Evolutionary conservation across 2,888 invertebrate genomes (phyloP).

Genomic region (Eulithis testata): DNA sequence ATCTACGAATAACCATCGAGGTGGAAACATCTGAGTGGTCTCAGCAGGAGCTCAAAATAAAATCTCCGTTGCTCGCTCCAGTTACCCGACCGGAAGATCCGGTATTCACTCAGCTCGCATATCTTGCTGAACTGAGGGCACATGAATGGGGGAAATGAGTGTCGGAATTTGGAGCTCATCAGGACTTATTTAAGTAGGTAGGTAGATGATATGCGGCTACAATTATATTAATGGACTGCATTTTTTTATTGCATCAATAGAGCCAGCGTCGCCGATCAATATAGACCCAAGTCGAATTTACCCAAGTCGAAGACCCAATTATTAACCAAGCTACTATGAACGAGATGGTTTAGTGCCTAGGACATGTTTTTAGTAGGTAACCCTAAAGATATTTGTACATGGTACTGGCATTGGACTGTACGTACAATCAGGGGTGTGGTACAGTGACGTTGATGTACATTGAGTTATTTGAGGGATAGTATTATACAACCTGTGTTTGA

Average conservation of each 20-base stretch:
- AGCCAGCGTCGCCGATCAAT: too few relatives aligned
- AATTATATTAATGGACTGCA: too few relatives aligned
- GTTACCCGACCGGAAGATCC: constrained; percentile 60
- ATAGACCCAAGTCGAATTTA: too few relatives aligned
- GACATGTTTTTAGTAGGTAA: too few relatives aligned
- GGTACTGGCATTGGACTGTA: neutral
- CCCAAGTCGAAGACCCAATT: too few relatives aligned
- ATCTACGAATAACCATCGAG: constrained; percentile 49
- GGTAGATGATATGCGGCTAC: too few relatives aligned
- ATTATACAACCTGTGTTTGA: too few relatives aligned
- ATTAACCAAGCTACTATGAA: too few relatives aligned
- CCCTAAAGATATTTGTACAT: too few relatives aligned
- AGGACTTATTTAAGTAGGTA: neutral
- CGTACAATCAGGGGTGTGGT: neutral
- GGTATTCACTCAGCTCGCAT: constrained; percentile 57
- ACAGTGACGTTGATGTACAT: neutral
- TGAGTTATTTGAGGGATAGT: constrained; percentile 17
- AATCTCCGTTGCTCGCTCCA: constrained; percentile 69
- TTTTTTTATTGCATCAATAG: too few relatives aligned
- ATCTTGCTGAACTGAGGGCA: neutral
- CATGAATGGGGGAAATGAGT: neutral
- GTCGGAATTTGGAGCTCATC: neutral
- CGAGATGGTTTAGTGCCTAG: too few relatives aligned
- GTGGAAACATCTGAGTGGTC: constrained; percentile 61
- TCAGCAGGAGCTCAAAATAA: constrained; percentile 60